These are phyloP conservation scores for Brachyrhaphis roseni DNA, from an alignment of 2,797 vertebrate species.

Conservation along the genomic window DNA sequence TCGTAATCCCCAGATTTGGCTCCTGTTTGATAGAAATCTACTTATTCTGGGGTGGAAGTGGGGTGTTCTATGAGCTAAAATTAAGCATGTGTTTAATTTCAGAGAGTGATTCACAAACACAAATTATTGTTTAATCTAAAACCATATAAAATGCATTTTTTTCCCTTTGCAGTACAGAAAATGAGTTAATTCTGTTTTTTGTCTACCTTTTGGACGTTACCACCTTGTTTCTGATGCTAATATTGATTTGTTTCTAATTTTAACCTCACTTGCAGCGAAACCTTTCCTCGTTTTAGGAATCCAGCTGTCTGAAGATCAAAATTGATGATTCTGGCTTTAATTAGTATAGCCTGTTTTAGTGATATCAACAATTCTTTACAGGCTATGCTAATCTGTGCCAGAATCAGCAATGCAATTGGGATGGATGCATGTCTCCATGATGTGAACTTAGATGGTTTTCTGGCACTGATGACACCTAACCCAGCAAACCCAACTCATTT, in stretches of 20 bases:
- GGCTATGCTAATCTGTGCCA: constrained; percentile 91
- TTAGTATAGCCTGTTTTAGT: constrained; percentile 85
- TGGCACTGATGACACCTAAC: constrained; percentile 33
- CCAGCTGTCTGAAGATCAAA: constrained; percentile 71
- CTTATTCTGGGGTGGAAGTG: neutral
- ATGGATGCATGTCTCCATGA: constrained; percentile 66
- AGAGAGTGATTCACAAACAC: constrained; percentile 12
- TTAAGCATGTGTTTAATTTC: constrained; percentile 28
- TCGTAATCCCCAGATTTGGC: constrained; percentile 38
- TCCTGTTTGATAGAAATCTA: constrained; percentile 46
- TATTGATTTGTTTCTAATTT: constrained; percentile 60
- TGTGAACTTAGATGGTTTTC: constrained; percentile 30
- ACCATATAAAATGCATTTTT: neutral
- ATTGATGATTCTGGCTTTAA: constrained; percentile 84
- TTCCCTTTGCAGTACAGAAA: constrained; percentile 2
- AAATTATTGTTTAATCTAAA: neutral
- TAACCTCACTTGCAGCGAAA: constrained; percentile 43
- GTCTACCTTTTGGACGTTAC: constrained; percentile 23
- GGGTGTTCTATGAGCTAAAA: constrained; percentile 29
- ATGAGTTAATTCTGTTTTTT: constrained; percentile 16
- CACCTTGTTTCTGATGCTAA: constrained; percentile 47
- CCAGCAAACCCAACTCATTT: constrained; percentile 6
- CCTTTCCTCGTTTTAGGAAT: constrained; percentile 51
- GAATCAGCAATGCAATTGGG: constrained; percentile 83
- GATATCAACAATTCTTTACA: constrained; percentile 87